phyloP scores from a whole-genome alignment of 1,140 invertebrate genomes.

The Heliconius congener region DNA sequence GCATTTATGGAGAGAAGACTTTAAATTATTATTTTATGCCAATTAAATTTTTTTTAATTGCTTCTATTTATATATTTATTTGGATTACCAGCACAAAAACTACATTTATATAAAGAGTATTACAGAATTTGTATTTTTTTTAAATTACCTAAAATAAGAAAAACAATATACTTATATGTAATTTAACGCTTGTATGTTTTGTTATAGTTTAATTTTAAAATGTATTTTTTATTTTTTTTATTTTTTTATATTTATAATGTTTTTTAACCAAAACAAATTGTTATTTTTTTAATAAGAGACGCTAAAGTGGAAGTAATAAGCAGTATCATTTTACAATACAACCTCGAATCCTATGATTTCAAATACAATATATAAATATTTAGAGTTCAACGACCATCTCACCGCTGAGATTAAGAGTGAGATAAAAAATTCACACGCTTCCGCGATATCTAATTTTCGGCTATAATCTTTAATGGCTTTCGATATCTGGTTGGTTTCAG shows the following conservation, averaged over 20 bases:
- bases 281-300: too few species aligned
- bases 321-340: background rate
- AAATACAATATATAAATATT: constrained; percentile 8
- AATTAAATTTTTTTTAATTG: background rate
- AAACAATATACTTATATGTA: background rate
- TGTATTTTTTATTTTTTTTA: too few species aligned
- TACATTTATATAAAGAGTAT: background rate
- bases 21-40: background rate
- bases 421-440: constrained; percentile 56
- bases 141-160: background rate
- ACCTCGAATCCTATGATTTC: background rate
- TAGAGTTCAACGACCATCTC: constrained; percentile 56
- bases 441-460: constrained; percentile 62
- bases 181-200: too few species aligned
- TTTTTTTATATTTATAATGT: too few species aligned
- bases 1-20: background rate
- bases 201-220: too few species aligned
- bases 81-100: background rate
- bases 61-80: background rate
- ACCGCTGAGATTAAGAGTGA: constrained; percentile 57
- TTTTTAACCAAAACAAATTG: background rate
- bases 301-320: background rate
- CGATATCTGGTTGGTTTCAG: constrained; percentile 41
- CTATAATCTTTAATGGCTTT: constrained; percentile 63
- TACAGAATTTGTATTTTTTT: background rate